Base-by-base conservation (phyloP, 2,113 vertebrate species). In the Tichodroma muraria region DNA sequence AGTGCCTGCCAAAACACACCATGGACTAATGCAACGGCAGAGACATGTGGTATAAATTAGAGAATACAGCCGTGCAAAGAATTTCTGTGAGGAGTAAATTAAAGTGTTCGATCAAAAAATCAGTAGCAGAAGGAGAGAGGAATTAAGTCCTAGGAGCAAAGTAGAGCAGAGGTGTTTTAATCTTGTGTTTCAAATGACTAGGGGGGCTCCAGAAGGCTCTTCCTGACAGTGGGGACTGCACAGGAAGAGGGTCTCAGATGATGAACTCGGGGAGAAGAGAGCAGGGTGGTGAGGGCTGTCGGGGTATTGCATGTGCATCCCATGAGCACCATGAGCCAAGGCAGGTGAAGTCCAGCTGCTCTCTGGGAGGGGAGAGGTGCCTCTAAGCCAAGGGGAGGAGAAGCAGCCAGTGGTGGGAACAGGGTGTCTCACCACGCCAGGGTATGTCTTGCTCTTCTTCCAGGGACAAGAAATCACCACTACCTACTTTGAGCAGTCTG, bases 401-500 rank as follows among this genome's bases (percentile, higher is more conserved):
- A 53, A 76, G 42, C 20, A 72, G 52, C 8, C 60, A 24, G 47
- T 0, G 1, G 33, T 33, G 42, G 50, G 20, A 24, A 54, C 5
- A 47, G 57, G 16, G 5, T 17, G 21, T 60, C 35, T 70, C 35
- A 35, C 28, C 37, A 38, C 0, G 0, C 19, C 3, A 2, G 11
- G 13, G 4, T 76, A 90, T 56, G 37, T 33, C n/a, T 88, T 7
- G 3, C 84, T 96, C 50, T 92, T 88, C 88, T 95, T 95, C 75
- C 92, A 98, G 98, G 98, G 96, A 35, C 97, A 98, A 94, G 98
- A 98, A 94, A 97, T 98, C 68, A 97, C 97, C 4, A 96, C 97
- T 83, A 98, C 98, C 61, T 98, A 98, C 95, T 98, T 98, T 38
- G 98, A 98, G 77, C 97, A 98, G 69, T 98, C 97, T 4, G 80